Conservation (phyloP, 2,888 invertebrate species). For the Luperina testacea region DNA sequence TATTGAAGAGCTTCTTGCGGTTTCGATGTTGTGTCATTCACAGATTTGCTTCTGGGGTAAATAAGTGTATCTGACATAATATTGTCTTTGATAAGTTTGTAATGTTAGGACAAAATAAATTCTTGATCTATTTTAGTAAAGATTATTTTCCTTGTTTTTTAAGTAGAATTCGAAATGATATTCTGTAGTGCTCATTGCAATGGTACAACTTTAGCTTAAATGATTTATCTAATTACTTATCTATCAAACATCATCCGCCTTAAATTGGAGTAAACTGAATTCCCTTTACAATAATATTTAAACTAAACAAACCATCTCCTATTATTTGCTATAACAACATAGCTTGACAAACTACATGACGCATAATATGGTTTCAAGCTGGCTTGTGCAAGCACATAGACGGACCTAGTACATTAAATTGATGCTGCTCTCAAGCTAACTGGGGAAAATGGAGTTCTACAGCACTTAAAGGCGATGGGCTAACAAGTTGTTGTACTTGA, state of each 20-base stretch:
- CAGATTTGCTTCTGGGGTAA: constrained; percentile 32
- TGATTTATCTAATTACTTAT: not conserved
- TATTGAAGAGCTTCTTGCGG: constrained; percentile 54
- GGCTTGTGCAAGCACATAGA: constrained; percentile 20
- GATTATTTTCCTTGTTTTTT: not conserved
- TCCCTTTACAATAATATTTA: not conserved
- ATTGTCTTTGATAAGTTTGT: constrained; percentile 7
- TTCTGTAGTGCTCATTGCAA: not conserved
- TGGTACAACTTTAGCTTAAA: not conserved
- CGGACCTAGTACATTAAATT: constrained; percentile 47
- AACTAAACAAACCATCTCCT: not conserved
- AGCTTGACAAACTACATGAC: constrained; percentile 17
- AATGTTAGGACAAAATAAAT: not conserved
- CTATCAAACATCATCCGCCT: not conserved
- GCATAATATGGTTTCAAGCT: constrained; percentile 6
- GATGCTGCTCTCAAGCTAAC: constrained; percentile 45
- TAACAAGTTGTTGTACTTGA: constrained; percentile 55
- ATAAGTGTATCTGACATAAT: constrained; percentile 38
- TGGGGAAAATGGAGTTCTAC: constrained; percentile 44
- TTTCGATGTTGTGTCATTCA: constrained; percentile 41
- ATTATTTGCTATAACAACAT: constrained; percentile 21
- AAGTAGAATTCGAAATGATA: not conserved
- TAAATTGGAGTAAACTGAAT: not conserved
- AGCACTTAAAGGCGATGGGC: constrained; percentile 44
- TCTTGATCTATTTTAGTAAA: not conserved